Percentiles rank a stretch among this genome's conserved stretches.
Evolutionary conservation across 2,888 invertebrate genomes (phyloP).

Genomic region (Druceiella hillmani): DNA sequence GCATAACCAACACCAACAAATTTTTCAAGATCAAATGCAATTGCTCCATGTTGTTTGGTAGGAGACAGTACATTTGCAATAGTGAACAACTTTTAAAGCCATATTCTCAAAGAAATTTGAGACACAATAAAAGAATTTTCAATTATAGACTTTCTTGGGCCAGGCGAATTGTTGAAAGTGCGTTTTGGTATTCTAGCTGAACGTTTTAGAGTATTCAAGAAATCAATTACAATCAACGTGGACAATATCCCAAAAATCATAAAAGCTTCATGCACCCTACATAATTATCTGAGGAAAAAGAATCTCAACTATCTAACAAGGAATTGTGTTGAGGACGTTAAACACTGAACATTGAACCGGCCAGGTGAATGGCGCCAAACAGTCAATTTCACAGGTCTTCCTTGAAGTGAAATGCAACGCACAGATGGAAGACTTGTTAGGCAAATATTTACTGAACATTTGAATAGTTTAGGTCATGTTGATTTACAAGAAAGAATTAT

Average conservation of each 20-base stretch:
- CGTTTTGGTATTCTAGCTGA: conserved; percentile 14
- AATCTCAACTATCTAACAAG: neutral
- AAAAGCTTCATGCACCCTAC: neutral
- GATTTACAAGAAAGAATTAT: conserved; percentile 14
- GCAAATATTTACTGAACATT: conserved; percentile 13
- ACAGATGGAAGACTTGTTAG: conserved; percentile 11
- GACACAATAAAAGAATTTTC: too few species aligned
- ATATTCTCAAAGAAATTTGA: too few species aligned
- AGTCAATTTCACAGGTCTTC: conserved; percentile 11
- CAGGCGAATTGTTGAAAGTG: too few species aligned
- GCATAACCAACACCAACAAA: conserved; percentile 8
- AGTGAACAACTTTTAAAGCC: conserved; percentile 10
- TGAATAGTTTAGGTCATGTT: conserved; percentile 9
- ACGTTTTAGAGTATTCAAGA: conserved; percentile 12
- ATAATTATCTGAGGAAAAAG: neutral
- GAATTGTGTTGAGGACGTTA: neutral
- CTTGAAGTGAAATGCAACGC: conserved; percentile 10
- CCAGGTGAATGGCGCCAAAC: conserved; percentile 17
- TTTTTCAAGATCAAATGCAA: neutral
- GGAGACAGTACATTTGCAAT: conserved; percentile 16
- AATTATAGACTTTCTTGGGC: too few species aligned
- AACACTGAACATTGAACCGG: neutral
- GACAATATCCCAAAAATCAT: neutral
- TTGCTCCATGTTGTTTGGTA: conserved; percentile 17
- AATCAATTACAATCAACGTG: conserved; percentile 11